Conservation (phyloP, 2,888 invertebrate genomes). For the Merodon equestris region DNA sequence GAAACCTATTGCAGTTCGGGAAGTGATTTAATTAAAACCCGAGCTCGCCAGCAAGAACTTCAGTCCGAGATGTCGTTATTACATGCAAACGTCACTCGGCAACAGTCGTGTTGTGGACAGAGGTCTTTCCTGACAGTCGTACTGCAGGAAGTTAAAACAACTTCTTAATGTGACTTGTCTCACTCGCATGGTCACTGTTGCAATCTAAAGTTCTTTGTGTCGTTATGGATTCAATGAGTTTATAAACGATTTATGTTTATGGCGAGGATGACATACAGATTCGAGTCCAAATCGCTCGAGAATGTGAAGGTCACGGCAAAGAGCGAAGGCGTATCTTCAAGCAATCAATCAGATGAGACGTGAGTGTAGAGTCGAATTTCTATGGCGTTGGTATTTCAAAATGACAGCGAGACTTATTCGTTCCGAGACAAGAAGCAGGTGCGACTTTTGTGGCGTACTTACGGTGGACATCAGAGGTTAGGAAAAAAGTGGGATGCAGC, state of each 20-base stretch:
- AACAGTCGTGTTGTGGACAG: background rate
- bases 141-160: slow-evolving; percentile 49
- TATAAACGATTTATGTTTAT: slow-evolving; percentile 32
- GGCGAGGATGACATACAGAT: background rate
- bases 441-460: too few species aligned
- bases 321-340: slow-evolving; percentile 12
- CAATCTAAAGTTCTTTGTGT: slow-evolving; percentile 20
- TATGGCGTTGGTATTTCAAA: slow-evolving; percentile 54
- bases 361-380: slow-evolving; percentile 27
- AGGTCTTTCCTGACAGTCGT: slow-evolving; percentile 32
- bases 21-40: slow-evolving; percentile 50
- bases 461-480: too few species aligned
- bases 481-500: too few species aligned
- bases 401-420: too few species aligned
- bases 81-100: too few species aligned
- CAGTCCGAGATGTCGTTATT: slow-evolving; percentile 4
- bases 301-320: slow-evolving; percentile 58
- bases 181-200: slow-evolving; percentile 15
- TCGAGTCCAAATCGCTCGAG: slow-evolving; percentile 5
- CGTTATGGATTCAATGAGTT: background rate
- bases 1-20: slow-evolving; percentile 37
- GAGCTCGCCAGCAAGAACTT: slow-evolving; percentile 20
- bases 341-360: slow-evolving; percentile 34
- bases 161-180: slow-evolving; percentile 22
- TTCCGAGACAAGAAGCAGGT: too few species aligned